Base-by-base conservation (phyloP, 2,888 invertebrate genomes). In the Ophion ellenae region DNA sequence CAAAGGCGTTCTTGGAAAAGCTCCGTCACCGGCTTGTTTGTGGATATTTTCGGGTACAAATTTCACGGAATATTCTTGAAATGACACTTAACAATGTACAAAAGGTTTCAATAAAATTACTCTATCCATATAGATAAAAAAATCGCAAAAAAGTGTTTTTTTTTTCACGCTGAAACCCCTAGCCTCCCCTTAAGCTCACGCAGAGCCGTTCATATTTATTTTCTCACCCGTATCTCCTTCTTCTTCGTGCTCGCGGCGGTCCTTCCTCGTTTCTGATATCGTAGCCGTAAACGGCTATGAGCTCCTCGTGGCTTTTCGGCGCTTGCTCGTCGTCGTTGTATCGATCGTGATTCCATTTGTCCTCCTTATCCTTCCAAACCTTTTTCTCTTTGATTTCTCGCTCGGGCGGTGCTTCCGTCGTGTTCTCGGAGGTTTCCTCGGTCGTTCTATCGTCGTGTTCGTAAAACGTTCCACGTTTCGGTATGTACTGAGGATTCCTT, bases 401-500 rank as follows among this genome's bases (percentile, higher is more conserved):
- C 75, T 93, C 93, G 40, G 87, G 90, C n/a, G 87, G 90, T 0
- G 90, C 87, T 84, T 93, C 93, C 4, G 87, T 85, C 3, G 89
- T 86, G 73, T 79, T 89, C 71, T 93, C 92, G 9, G 91, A 87
- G 0, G 90, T 90, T 88, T 96, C 96, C 71, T 97, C 97, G 28
- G 96, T 96, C 6, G 97, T 98, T 86, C 98, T 95, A 92, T 98
- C 98, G 92, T 99, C 99, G 91, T 99, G 99, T 90, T 99, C 99
- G 91, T 99, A 99, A 94, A 99, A 99, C 0, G 98, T 98, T 0
- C 99, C 99, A 89, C 97, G 96, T 93, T 99, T 98, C 0, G 99
- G 99, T 89, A 99, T 99, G 94, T 99, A 99, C 92, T 99, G 99
- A 1, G 99, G 99, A 95, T 99, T 99, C 93, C 98, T 97, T 64